These are phyloP conservation scores for Hetaerina titia DNA, from an alignment of 2,888 invertebrate species.

Conservation along the genomic window DNA sequence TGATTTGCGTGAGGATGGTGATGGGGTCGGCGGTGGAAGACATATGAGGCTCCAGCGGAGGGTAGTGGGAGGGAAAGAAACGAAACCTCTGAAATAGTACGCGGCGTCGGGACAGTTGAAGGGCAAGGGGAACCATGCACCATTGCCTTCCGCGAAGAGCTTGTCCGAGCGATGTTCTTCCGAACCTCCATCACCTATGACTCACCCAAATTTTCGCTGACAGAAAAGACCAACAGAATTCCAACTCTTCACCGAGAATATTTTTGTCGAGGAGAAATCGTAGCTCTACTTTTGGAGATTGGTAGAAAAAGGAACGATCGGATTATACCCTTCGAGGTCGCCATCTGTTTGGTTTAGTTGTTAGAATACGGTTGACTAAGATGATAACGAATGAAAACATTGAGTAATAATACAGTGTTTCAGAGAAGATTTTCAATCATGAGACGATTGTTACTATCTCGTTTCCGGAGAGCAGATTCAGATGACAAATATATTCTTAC, in stretches of 20 bases:
- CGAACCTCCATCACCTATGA: not conserved
- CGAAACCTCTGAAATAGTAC: not conserved
- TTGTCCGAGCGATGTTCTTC: not conserved
- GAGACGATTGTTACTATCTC: too few relatives aligned
- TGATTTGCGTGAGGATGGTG: slow-evolving; percentile 3
- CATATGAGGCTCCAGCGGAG: not conserved
- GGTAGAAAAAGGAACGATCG: too few relatives aligned
- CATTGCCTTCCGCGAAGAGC: not conserved
- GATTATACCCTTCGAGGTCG: too few relatives aligned
- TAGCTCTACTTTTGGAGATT: too few relatives aligned
- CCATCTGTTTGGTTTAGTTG: too few relatives aligned
- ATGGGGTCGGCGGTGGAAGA: slow-evolving; percentile 2
- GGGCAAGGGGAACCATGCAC: not conserved
- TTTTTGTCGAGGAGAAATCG: too few relatives aligned
- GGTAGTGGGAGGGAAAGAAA: not conserved
- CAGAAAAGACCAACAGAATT: not conserved
- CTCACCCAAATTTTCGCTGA: too few relatives aligned
- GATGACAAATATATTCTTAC: too few relatives aligned
- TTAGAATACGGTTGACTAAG: not conserved
- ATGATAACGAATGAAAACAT: not conserved
- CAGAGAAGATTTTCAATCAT: too few relatives aligned
- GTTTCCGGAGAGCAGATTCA: too few relatives aligned
- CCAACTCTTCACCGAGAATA: not conserved
- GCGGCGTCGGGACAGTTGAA: not conserved
- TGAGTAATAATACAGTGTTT: too few relatives aligned